These are phyloP conservation scores for Austrolebias charrua DNA, from an alignment of 2,797 vertebrate species.

Conservation along the genomic window DNA sequence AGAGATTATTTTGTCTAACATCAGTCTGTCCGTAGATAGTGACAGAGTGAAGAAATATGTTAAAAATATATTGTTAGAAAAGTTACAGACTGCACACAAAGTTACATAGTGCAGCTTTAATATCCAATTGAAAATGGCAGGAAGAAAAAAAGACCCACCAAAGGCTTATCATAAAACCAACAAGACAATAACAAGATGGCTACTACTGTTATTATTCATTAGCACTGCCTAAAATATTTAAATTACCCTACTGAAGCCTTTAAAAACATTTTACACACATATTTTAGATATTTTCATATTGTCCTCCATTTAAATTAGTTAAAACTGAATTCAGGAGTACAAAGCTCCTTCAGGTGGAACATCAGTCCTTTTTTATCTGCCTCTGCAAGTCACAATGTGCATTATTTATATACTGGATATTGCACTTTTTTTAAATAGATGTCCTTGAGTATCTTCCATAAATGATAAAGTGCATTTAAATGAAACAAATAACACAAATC, in stretches of 20 bases:
- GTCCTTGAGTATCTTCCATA: slow-evolving; percentile 43
- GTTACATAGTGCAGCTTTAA: background rate
- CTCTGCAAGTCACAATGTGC: background rate
- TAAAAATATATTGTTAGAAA: too few species aligned
- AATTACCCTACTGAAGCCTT: background rate
- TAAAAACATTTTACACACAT: background rate
- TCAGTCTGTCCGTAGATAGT: too few species aligned
- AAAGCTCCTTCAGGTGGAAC: background rate
- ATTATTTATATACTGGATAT: slow-evolving; percentile 5
- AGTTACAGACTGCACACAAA: too few species aligned
- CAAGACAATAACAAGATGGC: too few species aligned
- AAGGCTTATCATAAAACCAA: slow-evolving; percentile 1
- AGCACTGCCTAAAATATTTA: slow-evolving; percentile 3
- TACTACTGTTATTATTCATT: slow-evolving; percentile 17
- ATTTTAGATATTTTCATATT: background rate
- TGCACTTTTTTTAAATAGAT: slow-evolving; percentile 6
- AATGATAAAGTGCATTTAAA: slow-evolving; percentile 38
- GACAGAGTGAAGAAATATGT: too few species aligned
- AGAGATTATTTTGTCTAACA: too few species aligned
- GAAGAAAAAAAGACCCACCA: slow-evolving; percentile 7
- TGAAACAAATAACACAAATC: background rate
- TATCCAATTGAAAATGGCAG: slow-evolving; percentile 11
- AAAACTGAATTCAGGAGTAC: background rate
- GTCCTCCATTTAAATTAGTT: background rate
- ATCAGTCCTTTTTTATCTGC: slow-evolving; percentile 7